Percentiles rank a stretch among this genome's conserved stretches.
phyloP scores from a whole-genome alignment of 1,140 invertebrate species.

The Calliphora vicina region DNA sequence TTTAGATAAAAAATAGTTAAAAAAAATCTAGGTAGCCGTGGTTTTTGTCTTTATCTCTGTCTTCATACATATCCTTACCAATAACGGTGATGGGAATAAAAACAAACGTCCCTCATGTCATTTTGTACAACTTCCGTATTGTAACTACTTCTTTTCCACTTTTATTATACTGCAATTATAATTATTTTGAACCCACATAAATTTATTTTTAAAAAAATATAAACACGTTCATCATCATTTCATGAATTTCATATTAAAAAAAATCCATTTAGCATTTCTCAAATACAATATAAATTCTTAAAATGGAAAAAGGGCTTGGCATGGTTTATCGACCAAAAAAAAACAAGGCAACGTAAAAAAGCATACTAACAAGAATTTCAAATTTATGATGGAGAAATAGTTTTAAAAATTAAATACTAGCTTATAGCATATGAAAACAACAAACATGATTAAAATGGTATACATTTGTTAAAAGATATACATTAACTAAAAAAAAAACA shows the following conservation, averaged over 20 bases:
- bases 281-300: background rate
- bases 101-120: no score
- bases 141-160: no score
- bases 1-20: no score
- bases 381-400: background rate
- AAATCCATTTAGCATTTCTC: background rate
- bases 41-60: no score
- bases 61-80: no score
- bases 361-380: background rate
- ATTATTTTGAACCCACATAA: background rate
- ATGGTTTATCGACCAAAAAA: background rate
- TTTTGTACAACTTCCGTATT: no score
- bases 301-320: background rate
- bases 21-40: no score
- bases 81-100: no score
- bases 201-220: constrained; percentile 30
- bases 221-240: constrained; percentile 40
- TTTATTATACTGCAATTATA: no score
- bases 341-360: background rate
- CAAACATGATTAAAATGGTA: background rate
- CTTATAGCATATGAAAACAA: background rate
- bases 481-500: background rate
- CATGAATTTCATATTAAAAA: background rate
- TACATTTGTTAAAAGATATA: background rate
- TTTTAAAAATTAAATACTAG: background rate